Conservation (phyloP, 2,113 vertebrate genomes). For the Pheucticus melanocephalus region DNA sequence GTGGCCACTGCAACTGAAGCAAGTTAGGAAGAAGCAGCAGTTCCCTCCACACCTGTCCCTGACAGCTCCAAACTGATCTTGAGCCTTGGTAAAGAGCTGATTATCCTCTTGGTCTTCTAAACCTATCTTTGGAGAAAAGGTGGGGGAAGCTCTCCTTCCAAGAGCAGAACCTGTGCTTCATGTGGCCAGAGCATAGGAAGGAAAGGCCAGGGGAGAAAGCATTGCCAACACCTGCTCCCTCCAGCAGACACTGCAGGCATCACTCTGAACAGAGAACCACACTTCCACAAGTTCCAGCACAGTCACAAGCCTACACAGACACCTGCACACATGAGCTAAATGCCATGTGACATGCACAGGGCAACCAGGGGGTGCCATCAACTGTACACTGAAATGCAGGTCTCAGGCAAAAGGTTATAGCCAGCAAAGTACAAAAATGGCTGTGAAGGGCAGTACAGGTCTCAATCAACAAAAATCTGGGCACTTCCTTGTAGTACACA, state of each 20-base stretch:
- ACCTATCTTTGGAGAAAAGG: not conserved
- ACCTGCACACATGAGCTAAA: not conserved
- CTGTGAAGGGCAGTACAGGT: not conserved
- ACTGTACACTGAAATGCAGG: not conserved
- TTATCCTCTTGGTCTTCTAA: not conserved
- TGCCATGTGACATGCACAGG: accelerated
- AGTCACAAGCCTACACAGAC: not conserved
- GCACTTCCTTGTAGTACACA: not conserved
- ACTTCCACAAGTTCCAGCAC: not conserved
- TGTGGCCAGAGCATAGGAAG: not conserved
- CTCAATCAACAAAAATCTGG: not conserved
- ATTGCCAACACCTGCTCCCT: not conserved
- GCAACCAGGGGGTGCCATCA: not conserved
- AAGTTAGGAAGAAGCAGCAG: not conserved
- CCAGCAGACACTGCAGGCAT: not conserved
- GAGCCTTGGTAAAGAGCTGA: not conserved
- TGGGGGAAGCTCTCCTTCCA: not conserved
- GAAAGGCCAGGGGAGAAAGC: not conserved
- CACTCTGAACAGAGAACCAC: not conserved
- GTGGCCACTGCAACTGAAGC: not conserved
- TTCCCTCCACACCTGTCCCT: not conserved
- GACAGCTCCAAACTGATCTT: not conserved
- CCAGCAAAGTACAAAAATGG: not conserved
- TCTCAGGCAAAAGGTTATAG: not conserved
- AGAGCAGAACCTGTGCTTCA: not conserved